Evolutionary conservation across 2,113 vertebrate species (phyloP).

Genomic region (Serilophus lunatus): DNA sequence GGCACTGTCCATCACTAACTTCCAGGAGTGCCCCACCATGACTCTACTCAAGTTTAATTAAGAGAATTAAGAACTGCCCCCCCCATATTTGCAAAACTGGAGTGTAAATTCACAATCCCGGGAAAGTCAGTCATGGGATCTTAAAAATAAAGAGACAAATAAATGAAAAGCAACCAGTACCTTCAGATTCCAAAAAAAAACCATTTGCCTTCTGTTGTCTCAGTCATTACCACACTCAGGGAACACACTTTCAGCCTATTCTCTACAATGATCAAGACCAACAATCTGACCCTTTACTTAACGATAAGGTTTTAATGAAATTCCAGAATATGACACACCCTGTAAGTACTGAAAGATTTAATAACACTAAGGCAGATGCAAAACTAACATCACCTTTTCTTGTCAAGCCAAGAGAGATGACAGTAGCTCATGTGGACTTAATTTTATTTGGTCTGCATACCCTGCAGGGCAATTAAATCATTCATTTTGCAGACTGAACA

Average conservation of each 20-base stretch:
- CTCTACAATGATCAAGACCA: not conserved
- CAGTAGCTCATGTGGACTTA: not conserved
- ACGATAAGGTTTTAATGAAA: constrained; percentile 7
- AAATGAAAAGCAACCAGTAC: not conserved
- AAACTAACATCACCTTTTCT: constrained; percentile 11
- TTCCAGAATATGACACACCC: constrained; percentile 10
- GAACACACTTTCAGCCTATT: not conserved
- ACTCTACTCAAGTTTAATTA: not conserved
- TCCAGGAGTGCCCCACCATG: not conserved
- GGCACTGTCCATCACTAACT: not conserved
- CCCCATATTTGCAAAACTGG: not conserved
- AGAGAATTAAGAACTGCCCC: not conserved
- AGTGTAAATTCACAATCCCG: not conserved
- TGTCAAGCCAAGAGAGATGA: not conserved
- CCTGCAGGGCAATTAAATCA: constrained; percentile 11
- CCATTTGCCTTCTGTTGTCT: not conserved
- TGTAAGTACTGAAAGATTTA: constrained; percentile 7
- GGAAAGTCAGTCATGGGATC: not conserved
- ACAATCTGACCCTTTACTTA: not conserved
- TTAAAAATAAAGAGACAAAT: not conserved
- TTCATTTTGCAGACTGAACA: not conserved
- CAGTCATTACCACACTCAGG: not conserved
- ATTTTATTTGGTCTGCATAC: not conserved
- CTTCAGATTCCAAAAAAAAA: not conserved
- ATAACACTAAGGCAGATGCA: not conserved